Percentiles rank a stretch among this genome's conserved stretches.
Evolutionary conservation across 1,140 invertebrate genomes (phyloP).

Genomic region (Cataglyphis hispanica): DNA sequence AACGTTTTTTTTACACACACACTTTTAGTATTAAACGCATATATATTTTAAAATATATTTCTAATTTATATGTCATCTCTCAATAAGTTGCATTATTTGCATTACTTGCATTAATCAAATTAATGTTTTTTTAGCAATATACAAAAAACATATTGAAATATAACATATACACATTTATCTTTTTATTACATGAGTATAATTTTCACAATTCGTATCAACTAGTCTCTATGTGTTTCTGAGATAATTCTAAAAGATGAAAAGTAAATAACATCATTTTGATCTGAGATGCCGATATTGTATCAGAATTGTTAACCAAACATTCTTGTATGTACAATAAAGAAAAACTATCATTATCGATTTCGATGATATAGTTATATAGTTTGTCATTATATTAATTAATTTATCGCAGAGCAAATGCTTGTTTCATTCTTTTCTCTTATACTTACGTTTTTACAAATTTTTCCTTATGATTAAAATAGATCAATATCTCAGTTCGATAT

Average conservation of each 20-base stretch:
- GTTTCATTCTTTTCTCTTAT: not conserved
- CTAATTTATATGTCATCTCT: not conserved
- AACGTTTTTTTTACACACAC: not conserved
- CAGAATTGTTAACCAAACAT: constrained; percentile 47
- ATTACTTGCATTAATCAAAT: not conserved
- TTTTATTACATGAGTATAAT: not conserved
- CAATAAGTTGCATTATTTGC: not conserved
- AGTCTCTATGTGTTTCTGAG: not conserved
- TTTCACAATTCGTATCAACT: constrained; percentile 1
- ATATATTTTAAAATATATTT: not conserved
- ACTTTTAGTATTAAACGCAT: not conserved
- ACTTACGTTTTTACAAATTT: not conserved
- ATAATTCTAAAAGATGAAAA: constrained; percentile 6
- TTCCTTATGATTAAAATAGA: not conserved
- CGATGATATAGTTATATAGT: not conserved
- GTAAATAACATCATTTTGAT: not conserved
- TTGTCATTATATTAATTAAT: constrained; percentile 12
- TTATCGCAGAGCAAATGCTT: not conserved
- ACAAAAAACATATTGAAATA: not conserved
- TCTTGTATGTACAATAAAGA: constrained; percentile 31
- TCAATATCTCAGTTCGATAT: not conserved
- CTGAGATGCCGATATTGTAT: not conserved
- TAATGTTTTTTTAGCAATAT: not conserved
- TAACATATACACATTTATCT: not conserved
- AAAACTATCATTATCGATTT: constrained; percentile 14